Conservation (phyloP, 1,140 invertebrate species). For the Orius insidiosus region DNA sequence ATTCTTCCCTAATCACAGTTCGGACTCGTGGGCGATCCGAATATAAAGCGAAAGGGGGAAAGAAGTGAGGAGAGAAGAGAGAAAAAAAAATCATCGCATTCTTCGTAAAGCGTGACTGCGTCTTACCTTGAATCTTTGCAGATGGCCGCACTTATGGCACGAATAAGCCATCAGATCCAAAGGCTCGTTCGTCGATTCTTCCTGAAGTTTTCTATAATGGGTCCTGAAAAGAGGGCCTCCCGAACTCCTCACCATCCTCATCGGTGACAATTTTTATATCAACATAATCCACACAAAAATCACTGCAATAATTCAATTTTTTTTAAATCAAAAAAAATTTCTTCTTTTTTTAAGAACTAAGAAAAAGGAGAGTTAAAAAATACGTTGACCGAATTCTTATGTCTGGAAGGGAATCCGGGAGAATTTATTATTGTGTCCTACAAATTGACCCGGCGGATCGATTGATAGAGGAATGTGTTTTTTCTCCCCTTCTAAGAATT, state of each 20-base stretch:
- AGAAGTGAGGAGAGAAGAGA: no score
- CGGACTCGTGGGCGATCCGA: no score
- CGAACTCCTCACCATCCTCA: constrained; percentile 28
- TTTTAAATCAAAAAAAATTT: background rate
- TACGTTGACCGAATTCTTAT: no score
- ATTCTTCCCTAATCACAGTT: no score
- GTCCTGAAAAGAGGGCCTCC: constrained; percentile 33
- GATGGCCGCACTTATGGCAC: constrained; percentile 43
- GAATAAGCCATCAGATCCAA: constrained; percentile 35
- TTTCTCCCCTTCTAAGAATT: background rate
- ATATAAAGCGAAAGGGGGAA: no score
- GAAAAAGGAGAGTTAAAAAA: background rate
- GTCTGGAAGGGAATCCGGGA: background rate
- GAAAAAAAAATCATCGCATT: background rate
- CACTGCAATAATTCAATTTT: background rate
- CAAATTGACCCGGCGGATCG: no score
- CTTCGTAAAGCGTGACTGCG: background rate
- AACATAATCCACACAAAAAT: no score
- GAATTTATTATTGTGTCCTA: no score
- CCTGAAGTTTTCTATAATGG: constrained; percentile 39
- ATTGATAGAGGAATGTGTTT: constrained; percentile 1
- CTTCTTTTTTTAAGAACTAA: background rate
- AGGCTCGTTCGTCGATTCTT: constrained; percentile 29
- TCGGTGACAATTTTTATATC: background rate
- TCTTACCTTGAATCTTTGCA: constrained; percentile 42